Percentiles rank a stretch among this genome's conserved stretches.
Conservation (phyloP, 2,113 vertebrate species). For the Ageneiosus marmoratus region DNA sequence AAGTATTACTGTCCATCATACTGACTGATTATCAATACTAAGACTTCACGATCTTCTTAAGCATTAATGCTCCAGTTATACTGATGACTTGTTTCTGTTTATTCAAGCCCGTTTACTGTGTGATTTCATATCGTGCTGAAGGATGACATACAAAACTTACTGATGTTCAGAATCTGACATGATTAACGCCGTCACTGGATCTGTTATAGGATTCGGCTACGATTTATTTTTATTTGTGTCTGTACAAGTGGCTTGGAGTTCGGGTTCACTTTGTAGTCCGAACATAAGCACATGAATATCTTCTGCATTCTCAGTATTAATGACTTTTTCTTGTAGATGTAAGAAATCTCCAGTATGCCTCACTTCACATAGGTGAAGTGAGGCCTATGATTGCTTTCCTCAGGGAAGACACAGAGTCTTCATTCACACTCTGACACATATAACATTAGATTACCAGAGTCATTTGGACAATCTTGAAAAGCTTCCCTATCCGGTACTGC, state of each 20-base stretch:
- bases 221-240: too few species aligned
- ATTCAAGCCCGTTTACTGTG: neutral
- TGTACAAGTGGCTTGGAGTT: too few species aligned
- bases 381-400: neutral
- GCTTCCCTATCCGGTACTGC: neutral
- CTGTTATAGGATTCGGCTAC: too few species aligned
- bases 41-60: neutral
- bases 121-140: neutral
- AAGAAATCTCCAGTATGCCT: neutral
- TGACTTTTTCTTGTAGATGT: neutral
- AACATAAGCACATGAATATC: neutral
- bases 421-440: neutral
- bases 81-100: neutral
- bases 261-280: neutral
- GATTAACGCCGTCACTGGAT: too few species aligned
- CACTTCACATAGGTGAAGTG: neutral
- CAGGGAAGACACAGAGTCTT: neutral
- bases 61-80: neutral
- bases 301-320: neutral
- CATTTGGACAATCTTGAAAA: neutral
- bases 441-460: neutral
- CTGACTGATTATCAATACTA: neutral
- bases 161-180: neutral
- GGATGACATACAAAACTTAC: neutral
- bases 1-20: neutral